Conservation (phyloP, 2,797 vertebrate species). For the Lithobates pipiens region DNA sequence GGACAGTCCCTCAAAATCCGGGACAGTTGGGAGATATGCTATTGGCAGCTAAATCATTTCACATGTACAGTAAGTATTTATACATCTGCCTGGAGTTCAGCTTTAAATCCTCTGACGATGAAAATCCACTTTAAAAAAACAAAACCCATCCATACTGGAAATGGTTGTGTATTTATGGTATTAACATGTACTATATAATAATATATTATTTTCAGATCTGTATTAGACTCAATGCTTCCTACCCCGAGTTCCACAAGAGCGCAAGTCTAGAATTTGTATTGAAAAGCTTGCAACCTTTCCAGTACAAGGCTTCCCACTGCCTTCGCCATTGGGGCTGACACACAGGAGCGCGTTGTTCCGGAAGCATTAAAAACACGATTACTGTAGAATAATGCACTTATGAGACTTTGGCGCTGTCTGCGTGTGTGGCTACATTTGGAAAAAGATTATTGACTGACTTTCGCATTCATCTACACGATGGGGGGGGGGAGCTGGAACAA, state of each 20-base stretch:
- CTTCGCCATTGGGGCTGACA: not conserved
- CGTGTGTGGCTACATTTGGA: slow-evolving; percentile 9
- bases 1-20: too few species aligned
- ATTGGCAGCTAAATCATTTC: too few species aligned
- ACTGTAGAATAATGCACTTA: slow-evolving; percentile 1
- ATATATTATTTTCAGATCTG: not conserved
- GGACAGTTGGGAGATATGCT: too few species aligned
- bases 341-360: not conserved
- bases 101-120: not conserved
- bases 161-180: not conserved
- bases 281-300: not conserved
- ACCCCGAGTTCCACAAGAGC: not conserved
- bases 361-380: not conserved
- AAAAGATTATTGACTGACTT: slow-evolving; percentile 43
- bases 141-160: not conserved
- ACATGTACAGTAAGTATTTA: too few species aligned
- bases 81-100: not conserved
- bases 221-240: not conserved
- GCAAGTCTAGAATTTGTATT: not conserved
- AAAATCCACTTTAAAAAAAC: not conserved
- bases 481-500: slow-evolving; percentile 72
- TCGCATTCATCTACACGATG: slow-evolving; percentile 14
- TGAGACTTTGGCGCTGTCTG: slow-evolving; percentile 32
- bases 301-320: not conserved
- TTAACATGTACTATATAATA: not conserved